phyloP scores from a whole-genome alignment of 2,113 vertebrate species.

The Pedionomus torquatus region DNA sequence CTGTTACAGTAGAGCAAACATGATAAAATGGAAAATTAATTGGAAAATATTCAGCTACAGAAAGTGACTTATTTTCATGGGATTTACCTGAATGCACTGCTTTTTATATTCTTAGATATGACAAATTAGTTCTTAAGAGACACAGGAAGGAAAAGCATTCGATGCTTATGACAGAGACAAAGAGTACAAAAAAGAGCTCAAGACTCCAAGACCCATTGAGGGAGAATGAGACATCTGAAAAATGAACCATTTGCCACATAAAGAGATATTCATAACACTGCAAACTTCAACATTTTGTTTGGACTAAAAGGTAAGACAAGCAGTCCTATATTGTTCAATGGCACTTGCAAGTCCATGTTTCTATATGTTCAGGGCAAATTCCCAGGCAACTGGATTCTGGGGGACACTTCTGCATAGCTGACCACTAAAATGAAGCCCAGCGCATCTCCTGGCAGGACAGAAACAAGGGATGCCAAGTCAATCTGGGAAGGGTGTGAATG shows the following conservation, averaged over 20 bases:
- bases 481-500: fast-evolving
- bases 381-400: not conserved
- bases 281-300: not conserved
- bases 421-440: not conserved
- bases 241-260: not conserved
- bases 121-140: not conserved
- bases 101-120: not conserved
- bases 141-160: not conserved
- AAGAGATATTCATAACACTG: not conserved
- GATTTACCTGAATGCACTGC: not conserved
- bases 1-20: not conserved
- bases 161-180: not conserved
- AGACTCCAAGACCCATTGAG: not conserved
- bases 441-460: not conserved
- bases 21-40: not conserved
- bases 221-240: not conserved
- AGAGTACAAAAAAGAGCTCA: not conserved
- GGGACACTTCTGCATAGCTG: not conserved
- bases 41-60: not conserved
- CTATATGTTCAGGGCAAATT: not conserved
- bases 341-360: not conserved
- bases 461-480: not conserved
- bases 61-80: not conserved
- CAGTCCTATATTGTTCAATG: not conserved
- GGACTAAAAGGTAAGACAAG: not conserved